phyloP scores from a whole-genome alignment of 2,113 vertebrate species.

The Ophthalmolycus amberensis region DNA sequence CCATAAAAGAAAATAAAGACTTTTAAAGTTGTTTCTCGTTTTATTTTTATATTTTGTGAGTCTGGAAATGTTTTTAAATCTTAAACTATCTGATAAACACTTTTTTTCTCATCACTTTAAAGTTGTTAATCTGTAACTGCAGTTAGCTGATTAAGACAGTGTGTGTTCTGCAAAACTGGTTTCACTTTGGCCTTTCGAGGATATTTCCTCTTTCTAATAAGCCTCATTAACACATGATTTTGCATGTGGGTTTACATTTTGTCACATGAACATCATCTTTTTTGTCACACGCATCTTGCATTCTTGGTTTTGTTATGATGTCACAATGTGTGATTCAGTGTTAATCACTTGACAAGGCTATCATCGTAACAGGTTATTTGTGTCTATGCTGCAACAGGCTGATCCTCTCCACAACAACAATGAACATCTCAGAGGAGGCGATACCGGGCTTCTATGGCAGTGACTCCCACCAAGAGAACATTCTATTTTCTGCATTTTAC shows the following conservation, averaged over 20 bases:
- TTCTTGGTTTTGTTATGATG: conserved; percentile 19
- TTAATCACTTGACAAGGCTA: neutral
- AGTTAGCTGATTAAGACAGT: neutral
- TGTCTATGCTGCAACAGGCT: conserved; percentile 51
- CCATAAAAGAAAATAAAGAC: neutral
- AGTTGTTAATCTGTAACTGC: neutral
- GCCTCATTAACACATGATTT: neutral
- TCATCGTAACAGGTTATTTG: conserved; percentile 7
- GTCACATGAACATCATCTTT: neutral
- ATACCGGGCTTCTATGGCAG: conserved; percentile 3
- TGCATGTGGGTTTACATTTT: neutral
- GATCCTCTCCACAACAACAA: conserved; percentile 28
- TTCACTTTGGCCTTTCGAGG: rapidly evolving
- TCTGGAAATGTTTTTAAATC: neutral
- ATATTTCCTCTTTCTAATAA: conserved; percentile 32
- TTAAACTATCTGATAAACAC: neutral
- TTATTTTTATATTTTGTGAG: neutral
- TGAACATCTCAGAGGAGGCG: conserved; percentile 59
- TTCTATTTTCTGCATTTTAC: conserved; percentile 75
- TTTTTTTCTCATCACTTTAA: neutral
- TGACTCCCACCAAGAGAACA: conserved; percentile 65
- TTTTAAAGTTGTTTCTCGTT: neutral
- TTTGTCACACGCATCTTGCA: neutral
- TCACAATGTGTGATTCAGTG: neutral
- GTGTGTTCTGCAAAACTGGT: neutral